Percentiles rank a stretch among this genome's conserved stretches.
These are phyloP conservation scores for Macropis europaea DNA, from an alignment of 2,888 invertebrate species.

Conservation along the genomic window DNA sequence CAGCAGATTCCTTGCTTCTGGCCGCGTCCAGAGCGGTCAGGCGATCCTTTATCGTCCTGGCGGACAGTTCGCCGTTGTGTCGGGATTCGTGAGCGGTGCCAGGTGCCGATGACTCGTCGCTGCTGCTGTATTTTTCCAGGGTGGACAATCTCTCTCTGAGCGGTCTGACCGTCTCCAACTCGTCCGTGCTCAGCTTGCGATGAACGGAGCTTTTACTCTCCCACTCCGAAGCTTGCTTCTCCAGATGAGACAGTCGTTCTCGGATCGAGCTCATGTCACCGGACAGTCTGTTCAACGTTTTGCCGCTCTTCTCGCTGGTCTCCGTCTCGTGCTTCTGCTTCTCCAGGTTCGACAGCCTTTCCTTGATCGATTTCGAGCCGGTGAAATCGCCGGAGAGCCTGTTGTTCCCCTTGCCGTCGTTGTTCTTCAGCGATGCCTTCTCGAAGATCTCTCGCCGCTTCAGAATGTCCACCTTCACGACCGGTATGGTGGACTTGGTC, in stretches of 20 bases:
- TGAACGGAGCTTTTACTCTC: slow-evolving; percentile 64
- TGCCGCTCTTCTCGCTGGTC: slow-evolving; percentile 78
- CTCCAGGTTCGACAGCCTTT: slow-evolving; percentile 86
- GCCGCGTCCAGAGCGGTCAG: slow-evolving; percentile 81
- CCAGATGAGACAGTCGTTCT: slow-evolving; percentile 84
- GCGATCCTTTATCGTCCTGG: slow-evolving; percentile 80
- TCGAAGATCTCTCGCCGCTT: slow-evolving; percentile 93
- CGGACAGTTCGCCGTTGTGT: slow-evolving; percentile 63
- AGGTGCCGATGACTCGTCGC: slow-evolving; percentile 60
- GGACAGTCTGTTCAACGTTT: slow-evolving; percentile 80
- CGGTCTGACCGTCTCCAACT: slow-evolving; percentile 70
- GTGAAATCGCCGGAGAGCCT: slow-evolving; percentile 83
- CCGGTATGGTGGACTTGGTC: slow-evolving; percentile 82
- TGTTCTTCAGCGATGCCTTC: slow-evolving; percentile 81
- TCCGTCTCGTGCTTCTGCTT: slow-evolving; percentile 83
- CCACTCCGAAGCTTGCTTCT: slow-evolving; percentile 79
- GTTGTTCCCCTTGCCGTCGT: slow-evolving; percentile 68
- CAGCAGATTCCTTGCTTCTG: slow-evolving; percentile 79
- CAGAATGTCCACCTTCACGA: slow-evolving; percentile 87
- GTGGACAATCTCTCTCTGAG: slow-evolving; percentile 71
- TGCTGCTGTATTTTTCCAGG: slow-evolving; percentile 69
- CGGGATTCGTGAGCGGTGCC: slow-evolving; percentile 48
- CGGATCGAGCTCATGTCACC: slow-evolving; percentile 85
- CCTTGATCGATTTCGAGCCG: slow-evolving; percentile 86
- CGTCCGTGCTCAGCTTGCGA: slow-evolving; percentile 64